Evolutionary conservation across 2,797 vertebrate species (phyloP).

Genomic region (Arrhamphus sclerolepis): DNA sequence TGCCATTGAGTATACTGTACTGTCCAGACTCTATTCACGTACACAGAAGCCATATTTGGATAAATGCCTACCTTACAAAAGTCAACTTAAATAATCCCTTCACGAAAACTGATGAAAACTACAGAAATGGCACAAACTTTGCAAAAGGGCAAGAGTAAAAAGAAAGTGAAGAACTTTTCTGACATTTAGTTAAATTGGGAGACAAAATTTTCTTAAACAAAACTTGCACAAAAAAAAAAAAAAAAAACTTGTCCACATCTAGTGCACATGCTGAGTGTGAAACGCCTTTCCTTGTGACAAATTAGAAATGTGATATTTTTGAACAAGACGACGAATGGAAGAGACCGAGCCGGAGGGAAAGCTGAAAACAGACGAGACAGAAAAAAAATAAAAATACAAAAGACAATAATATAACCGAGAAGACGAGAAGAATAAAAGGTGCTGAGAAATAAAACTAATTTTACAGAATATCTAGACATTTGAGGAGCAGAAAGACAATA

Average conservation of each 20-base stretch:
- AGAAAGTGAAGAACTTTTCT: constrained; percentile 66
- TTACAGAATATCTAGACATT: constrained; percentile 39
- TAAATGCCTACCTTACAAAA: constrained; percentile 75
- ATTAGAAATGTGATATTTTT: constrained; percentile 56
- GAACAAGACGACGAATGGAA: constrained; percentile 50
- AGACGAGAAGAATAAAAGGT: constrained; percentile 24
- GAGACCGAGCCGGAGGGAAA: constrained; percentile 60
- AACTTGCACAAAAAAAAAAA: constrained; percentile 73
- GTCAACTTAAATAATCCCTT: constrained; percentile 65
- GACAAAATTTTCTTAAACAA: constrained; percentile 49
- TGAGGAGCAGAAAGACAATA: constrained; percentile 46
- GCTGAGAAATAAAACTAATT: constrained; percentile 30
- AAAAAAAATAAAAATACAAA: constrained; percentile 33
- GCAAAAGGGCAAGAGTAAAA: constrained; percentile 72
- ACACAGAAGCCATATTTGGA: constrained; percentile 68
- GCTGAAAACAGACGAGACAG: constrained; percentile 20
- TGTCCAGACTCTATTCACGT: constrained; percentile 60
- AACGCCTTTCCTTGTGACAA: constrained; percentile 54
- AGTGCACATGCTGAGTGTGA: constrained; percentile 77
- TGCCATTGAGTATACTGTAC: constrained; percentile 61
- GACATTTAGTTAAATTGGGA: constrained; percentile 69
- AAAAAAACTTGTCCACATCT: constrained; percentile 75
- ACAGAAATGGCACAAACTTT: constrained; percentile 72
- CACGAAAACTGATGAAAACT: constrained; percentile 66
- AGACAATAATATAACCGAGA: background rate